These are phyloP conservation scores for Pseudocheirus occidentalis DNA, from an alignment of 2,797 vertebrate genomes.

Conservation along the genomic window DNA sequence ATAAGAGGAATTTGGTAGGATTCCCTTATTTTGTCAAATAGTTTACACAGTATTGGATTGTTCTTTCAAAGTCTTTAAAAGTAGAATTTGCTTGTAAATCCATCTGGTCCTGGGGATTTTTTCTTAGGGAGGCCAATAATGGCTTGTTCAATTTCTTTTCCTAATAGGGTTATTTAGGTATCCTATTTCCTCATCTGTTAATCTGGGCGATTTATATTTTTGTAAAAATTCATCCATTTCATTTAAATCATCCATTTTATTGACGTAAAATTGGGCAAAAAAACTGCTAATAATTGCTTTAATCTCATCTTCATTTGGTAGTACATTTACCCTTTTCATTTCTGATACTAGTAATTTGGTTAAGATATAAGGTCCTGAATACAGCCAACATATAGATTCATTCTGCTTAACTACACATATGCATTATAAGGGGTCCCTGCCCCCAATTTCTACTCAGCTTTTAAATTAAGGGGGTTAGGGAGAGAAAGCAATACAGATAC, in stretches of 20 bases:
- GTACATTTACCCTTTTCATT: not conserved
- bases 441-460: not conserved
- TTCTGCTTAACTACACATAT: not conserved
- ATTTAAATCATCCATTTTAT: not conserved
- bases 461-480: not conserved
- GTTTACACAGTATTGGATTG: not conserved
- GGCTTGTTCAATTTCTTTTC: not conserved
- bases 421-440: not conserved
- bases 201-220: not conserved
- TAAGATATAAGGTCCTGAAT: not conserved
- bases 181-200: not conserved
- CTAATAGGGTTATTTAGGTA: not conserved
- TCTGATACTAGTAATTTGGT: not conserved
- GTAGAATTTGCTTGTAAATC: not conserved
- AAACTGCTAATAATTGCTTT: not conserved
- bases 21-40: not conserved
- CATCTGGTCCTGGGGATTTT: not conserved
- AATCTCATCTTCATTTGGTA: not conserved
- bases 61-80: not conserved
- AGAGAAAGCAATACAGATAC: not conserved
- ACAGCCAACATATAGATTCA: not conserved
- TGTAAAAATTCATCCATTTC: not conserved
- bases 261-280: not conserved
- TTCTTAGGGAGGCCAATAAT: not conserved
- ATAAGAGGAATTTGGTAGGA: not conserved